Evolutionary conservation across 1,140 invertebrate species (phyloP).

Genomic region (Helicorthomorpha holstii): DNA sequence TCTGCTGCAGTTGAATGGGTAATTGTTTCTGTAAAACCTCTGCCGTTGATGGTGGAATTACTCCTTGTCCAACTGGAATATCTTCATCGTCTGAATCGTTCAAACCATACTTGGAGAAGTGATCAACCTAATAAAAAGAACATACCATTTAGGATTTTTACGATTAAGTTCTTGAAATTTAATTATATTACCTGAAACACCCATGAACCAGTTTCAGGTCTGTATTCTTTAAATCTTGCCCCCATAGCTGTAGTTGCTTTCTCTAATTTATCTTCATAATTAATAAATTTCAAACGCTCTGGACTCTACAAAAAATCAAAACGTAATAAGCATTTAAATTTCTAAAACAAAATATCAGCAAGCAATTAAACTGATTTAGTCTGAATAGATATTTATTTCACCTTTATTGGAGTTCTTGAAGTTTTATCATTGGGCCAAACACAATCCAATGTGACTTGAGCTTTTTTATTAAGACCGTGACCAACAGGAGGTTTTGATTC

Average conservation of each 20-base stretch:
- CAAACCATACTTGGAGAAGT: slow-evolving; percentile 93
- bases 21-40: too few relatives aligned
- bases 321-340: slow-evolving; percentile 7
- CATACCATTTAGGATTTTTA: neutral
- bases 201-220: slow-evolving; percentile 90
- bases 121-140: slow-evolving; percentile 49
- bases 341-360: neutral
- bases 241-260: slow-evolving; percentile 66
- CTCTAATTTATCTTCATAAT: slow-evolving; percentile 73
- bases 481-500: slow-evolving; percentile 55
- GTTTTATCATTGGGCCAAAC: slow-evolving; percentile 89
- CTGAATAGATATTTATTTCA: slow-evolving; percentile 15
- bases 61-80: neutral
- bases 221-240: slow-evolving; percentile 84
- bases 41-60: neutral
- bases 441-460: slow-evolving; percentile 79
- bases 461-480: slow-evolving; percentile 71
- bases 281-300: slow-evolving; percentile 53
- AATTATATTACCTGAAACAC: slow-evolving; percentile 44
- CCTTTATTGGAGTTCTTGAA: slow-evolving; percentile 57
- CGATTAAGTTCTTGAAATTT: neutral
- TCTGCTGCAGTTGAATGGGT: too few relatives aligned
- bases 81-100: slow-evolving; percentile 72
- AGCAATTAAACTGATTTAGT: neutral
- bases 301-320: slow-evolving; percentile 33